Evolutionary conservation across 2,888 invertebrate genomes (phyloP), one percentile per base, ranked within the genome.

Genomic region (Amiota mariae): DNA sequence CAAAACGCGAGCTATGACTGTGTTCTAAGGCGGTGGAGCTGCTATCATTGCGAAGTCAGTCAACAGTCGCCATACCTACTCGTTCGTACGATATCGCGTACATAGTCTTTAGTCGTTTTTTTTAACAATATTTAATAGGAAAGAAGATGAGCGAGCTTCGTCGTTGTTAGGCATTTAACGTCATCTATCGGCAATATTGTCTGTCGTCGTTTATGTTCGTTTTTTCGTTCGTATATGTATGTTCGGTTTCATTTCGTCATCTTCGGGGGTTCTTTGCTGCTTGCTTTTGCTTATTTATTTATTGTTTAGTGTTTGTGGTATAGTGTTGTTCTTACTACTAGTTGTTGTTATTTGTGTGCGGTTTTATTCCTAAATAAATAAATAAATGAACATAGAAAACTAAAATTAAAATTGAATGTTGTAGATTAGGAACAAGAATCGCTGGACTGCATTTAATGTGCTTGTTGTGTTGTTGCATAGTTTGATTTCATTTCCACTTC

Each of bases 231-330:
- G 15, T 24, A 24, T 24, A 24, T 48, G 63, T 63, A 70, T 57
- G 71, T 59, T 59, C 75, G 73, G 78, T 70, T 72, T 63, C 73
- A 59, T 64, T 51, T 36, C 46, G 49, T 80, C 78, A 77, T 73
- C 64, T 64, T 70, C 75, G 66, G 73, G 74, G 73, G 72, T 68
- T 74, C 64, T 63, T 64, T 63, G 56, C 18, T 63, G 61, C 72
- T 76, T 72, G 73, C 68, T 77, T n/a, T 20, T 20, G 59, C 18
- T 15, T 49, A 51, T 54, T 18, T n/a, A n/a, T n/a, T 2, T 51
- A 24, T 51, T 47, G 67, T 68, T 20, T 12, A 36, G 46, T 63
- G 75, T 56, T 76, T 71, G 71, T 75, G 72, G 70, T 75, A 73
- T 71, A 71, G 68, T 51, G 72, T 70, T 75, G 36, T 56, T 70